Evolutionary conservation across 2,113 vertebrate species (phyloP).

Genomic region (Ariopsis seemanni): DNA sequence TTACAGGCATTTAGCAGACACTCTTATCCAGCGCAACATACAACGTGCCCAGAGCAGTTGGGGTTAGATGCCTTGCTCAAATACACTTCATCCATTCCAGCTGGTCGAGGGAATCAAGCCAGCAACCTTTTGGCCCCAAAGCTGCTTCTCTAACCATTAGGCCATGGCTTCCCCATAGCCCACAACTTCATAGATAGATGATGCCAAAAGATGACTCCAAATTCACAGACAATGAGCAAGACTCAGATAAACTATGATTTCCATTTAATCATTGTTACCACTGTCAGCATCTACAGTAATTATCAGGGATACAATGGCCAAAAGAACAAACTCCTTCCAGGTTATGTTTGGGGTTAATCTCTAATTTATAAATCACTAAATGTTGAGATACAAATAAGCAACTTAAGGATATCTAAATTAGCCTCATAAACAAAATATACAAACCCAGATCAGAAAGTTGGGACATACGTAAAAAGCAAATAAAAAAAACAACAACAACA

Average conservation of each 20-base stretch:
- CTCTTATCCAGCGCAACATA: no score
- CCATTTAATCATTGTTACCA: slow-evolving; percentile 60
- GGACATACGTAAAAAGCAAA: no score
- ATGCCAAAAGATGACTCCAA: no score
- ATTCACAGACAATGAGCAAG: slow-evolving; percentile 55
- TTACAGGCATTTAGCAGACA: no score
- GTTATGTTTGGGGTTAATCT: neutral
- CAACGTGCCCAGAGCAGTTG: no score
- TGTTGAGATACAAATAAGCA: neutral
- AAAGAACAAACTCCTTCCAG: slow-evolving; percentile 46
- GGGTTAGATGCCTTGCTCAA: no score
- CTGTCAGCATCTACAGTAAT: slow-evolving; percentile 8
- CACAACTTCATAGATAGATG: no score
- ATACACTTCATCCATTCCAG: no score
- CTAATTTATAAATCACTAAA: neutral
- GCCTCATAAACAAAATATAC: neutral
- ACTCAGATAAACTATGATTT: slow-evolving; percentile 62
- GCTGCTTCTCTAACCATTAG: no score
- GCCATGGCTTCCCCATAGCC: no score
- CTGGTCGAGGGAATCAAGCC: no score
- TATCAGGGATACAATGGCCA: slow-evolving; percentile 41
- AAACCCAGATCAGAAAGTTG: neutral
- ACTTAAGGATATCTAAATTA: neutral
- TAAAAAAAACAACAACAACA: neutral
- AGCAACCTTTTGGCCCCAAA: no score